A percentile compares a stretch with the other conserved stretches of the same genome.
Evolutionary conservation across 2,113 vertebrate species (phyloP).

Genomic region (Stegastes partitus): DNA sequence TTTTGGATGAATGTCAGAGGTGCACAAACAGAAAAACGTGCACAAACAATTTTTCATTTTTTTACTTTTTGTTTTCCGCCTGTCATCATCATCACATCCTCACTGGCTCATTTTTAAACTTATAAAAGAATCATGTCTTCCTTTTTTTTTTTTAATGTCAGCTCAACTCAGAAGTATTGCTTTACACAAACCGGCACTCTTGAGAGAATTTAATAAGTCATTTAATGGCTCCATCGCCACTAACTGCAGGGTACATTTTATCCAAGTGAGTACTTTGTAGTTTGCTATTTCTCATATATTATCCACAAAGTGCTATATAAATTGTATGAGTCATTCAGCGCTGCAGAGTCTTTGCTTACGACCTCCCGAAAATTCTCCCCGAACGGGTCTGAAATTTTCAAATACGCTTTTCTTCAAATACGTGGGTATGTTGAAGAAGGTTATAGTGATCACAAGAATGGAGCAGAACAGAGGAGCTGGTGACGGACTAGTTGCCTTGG

Average conservation of each 20-base stretch:
- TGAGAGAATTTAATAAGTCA: constrained; percentile 75
- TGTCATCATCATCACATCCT: constrained; percentile 23
- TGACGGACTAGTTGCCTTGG: constrained; percentile 14
- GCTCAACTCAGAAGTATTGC: constrained; percentile 55
- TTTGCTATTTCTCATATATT: constrained; percentile 75
- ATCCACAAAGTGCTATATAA: constrained; percentile 71
- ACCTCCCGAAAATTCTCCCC: constrained; percentile 40
- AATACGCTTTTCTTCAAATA: constrained; percentile 10
- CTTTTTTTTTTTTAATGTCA: constrained; percentile 51
- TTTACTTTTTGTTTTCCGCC: constrained; percentile 9
- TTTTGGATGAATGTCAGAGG: constrained; percentile 59
- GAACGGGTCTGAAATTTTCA: constrained; percentile 23
- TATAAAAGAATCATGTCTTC: constrained; percentile 45
- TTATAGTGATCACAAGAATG: neutral
- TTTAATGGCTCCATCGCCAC: constrained; percentile 73
- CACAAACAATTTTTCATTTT: neutral
- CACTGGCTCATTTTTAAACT: constrained; percentile 39
- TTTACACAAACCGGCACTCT: constrained; percentile 65
- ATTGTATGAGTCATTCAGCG: constrained; percentile 68
- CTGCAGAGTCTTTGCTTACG: constrained; percentile 48
- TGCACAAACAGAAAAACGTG: constrained; percentile 18
- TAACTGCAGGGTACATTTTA: constrained; percentile 74
- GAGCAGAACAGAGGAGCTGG: constrained; percentile 10
- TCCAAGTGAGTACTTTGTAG: constrained; percentile 77
- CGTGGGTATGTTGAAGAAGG: neutral